Evolutionary conservation across 2,797 vertebrate species (phyloP), one percentile per base, ranked within the genome.

Genomic region (Lepilemur septentrionalis): DNA sequence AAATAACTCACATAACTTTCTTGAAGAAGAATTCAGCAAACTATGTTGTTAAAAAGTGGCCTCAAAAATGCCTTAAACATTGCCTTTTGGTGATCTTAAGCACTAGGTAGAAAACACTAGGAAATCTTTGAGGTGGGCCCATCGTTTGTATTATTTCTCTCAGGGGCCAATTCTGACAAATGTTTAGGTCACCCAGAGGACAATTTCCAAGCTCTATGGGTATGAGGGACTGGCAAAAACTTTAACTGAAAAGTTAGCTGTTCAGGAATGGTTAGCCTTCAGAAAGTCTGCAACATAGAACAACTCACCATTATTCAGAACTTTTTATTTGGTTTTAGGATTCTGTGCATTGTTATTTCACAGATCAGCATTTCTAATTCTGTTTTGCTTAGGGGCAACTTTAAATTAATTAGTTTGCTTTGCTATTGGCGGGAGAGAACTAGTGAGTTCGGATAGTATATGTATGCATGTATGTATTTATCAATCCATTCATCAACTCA

Each of bases 11-110:
- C 86, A 91, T 79, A 93, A 90, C 73, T 96, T 95, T 80, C 84
- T 82, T 73, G 65, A 94, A 93, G 95, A 93, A 93, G 91, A 93
- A 92, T 95, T 93, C 48, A 59, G 79, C 65, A 89, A 96, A 96
- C 52, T 65, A 41, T 43, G 65, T 70, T 85, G 82, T 91, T 72
- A 93, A 94, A 95, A 97, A 87, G 83, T 87, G 35, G 86, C 73
- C 61, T 95, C 11, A 28, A 93, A 93, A 95, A 92, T 80, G 85
- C 79, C 90, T 96, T 93, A 65, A 35, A 80, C 52, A 5, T 69
- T 28, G 38, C 65, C 70, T 95, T 95, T 59, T 75, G 32, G 50
- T 73, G 90, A 93, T 11, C 30, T 72, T n/a, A 14, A 5, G 70
- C 48, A 46, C 67, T n/a, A 78, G 79, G 52, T 57, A 67, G 22